Conservation (phyloP, 2,113 vertebrate species). For the Chionodraco myersi region DNA sequence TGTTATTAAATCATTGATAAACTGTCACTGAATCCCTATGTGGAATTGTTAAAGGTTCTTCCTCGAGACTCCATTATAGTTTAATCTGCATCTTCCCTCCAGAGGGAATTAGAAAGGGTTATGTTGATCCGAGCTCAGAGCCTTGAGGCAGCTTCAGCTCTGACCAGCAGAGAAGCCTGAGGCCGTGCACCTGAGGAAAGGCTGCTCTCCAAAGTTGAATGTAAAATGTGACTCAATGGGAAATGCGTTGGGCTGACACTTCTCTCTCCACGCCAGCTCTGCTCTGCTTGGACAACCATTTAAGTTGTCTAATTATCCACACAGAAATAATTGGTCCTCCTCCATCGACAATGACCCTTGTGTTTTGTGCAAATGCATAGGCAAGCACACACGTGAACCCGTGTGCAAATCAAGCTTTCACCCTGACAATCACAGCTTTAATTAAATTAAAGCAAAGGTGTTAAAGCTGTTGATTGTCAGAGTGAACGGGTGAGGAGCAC, state of each 20-base stretch:
- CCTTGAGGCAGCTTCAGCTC: slow-evolving; percentile 28
- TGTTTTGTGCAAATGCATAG: slow-evolving; percentile 47
- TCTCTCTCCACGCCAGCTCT: background rate
- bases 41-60: background rate
- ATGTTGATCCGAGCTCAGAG: slow-evolving; percentile 32
- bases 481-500: slow-evolving; percentile 58
- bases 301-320: slow-evolving; percentile 69
- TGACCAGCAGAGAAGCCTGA: slow-evolving; percentile 1
- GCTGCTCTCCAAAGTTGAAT: slow-evolving; percentile 14
- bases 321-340: slow-evolving; percentile 71
- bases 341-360: slow-evolving; percentile 68
- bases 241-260: slow-evolving; percentile 26
- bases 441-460: slow-evolving; percentile 87
- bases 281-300: slow-evolving; percentile 36
- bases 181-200: slow-evolving; percentile 10
- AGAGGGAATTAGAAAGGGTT: slow-evolving; percentile 7
- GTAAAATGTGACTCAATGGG: background rate
- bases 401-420: slow-evolving; percentile 82
- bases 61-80: background rate
- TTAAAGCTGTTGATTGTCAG: slow-evolving; percentile 83
- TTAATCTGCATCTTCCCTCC: slow-evolving; percentile 27
- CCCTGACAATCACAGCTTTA: slow-evolving; percentile 82
- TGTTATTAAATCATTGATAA: background rate
- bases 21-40: background rate
- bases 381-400: slow-evolving; percentile 38